These are phyloP conservation scores for Nomada ruficornis DNA, from an alignment of 2,888 invertebrate genomes.

Conservation along the genomic window DNA sequence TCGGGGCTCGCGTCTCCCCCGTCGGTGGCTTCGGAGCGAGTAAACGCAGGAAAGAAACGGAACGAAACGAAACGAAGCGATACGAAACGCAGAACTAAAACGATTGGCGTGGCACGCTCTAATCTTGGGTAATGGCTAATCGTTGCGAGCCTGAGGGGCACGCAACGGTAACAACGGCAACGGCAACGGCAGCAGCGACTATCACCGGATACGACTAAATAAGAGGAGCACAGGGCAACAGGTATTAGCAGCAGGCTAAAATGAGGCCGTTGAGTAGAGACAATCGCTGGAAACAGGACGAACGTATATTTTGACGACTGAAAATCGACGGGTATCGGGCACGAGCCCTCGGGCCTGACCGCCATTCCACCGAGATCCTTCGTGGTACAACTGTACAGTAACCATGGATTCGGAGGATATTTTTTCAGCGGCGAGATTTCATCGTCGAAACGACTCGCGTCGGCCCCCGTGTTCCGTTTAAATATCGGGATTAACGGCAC, in stretches of 20 bases:
- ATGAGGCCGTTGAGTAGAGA: constrained; percentile 54
- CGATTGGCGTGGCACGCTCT: constrained; percentile 70
- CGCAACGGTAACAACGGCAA: constrained; percentile 53
- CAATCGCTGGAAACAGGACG: constrained; percentile 72
- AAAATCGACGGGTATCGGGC: constrained; percentile 77
- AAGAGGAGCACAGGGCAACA: constrained; percentile 47
- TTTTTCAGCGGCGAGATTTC: constrained; percentile 51
- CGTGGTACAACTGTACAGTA: constrained; percentile 18
- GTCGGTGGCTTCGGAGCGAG: constrained; percentile 25
- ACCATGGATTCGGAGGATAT: constrained; percentile 23
- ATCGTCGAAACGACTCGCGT: constrained; percentile 36
- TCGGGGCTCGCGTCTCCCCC: constrained; percentile 3
- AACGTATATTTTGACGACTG: constrained; percentile 84
- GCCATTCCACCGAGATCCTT: background rate
- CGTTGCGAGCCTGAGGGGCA: constrained; percentile 65
- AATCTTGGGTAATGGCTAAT: constrained; percentile 80
- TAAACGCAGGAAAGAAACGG: constrained; percentile 23
- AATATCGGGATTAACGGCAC: constrained; percentile 72
- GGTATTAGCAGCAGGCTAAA: constrained; percentile 66
- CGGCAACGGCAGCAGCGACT: constrained; percentile 27
- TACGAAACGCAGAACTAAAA: constrained; percentile 47
- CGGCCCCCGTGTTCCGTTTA: constrained; percentile 69
- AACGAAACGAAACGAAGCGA: constrained; percentile 46
- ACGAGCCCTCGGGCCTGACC: constrained; percentile 40
- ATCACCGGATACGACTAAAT: constrained; percentile 8